These are phyloP conservation scores for Anticlea derivata DNA, from an alignment of 2,888 invertebrate species.

Conservation along the genomic window DNA sequence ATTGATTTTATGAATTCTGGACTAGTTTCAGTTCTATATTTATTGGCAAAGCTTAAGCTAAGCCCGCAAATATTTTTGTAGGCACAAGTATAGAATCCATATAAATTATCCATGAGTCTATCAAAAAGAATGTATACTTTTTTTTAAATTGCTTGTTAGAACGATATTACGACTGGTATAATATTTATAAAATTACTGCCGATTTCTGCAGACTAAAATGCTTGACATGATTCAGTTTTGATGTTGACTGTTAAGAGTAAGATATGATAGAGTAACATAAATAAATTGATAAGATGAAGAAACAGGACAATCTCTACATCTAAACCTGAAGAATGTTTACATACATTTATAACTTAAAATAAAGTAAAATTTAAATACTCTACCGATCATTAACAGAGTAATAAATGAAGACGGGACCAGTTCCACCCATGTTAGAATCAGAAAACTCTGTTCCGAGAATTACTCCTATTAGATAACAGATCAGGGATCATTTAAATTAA, in stretches of 20 bases:
- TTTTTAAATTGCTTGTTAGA: no score
- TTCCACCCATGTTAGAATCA: slow-evolving; percentile 58
- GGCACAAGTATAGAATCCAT: no score
- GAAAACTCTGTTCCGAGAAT: slow-evolving; percentile 66
- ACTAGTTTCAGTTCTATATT: background rate
- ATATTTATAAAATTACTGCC: no score
- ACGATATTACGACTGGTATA: no score
- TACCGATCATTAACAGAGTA: slow-evolving; percentile 63
- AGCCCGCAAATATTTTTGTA: no score
- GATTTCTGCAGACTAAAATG: no score
- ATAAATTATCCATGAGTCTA: no score
- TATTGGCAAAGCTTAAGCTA: no score
- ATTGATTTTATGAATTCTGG: background rate
- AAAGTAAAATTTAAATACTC: slow-evolving; percentile 49
- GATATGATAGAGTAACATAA: slow-evolving; percentile 7
- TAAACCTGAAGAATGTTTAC: slow-evolving; percentile 36
- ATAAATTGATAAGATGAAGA: slow-evolving; percentile 13
- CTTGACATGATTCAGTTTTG: no score
- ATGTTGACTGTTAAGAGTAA: no score
- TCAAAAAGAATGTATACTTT: no score
- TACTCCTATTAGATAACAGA: slow-evolving; percentile 75
- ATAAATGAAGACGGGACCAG: slow-evolving; percentile 61
- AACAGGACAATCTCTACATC: slow-evolving; percentile 26
- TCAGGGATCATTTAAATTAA: slow-evolving; percentile 68
- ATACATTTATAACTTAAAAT: slow-evolving; percentile 34